A percentile compares a stretch with the other conserved stretches of the same genome.
Conservation (phyloP, 2,888 invertebrate species). For the Drosophila macrothrix region DNA sequence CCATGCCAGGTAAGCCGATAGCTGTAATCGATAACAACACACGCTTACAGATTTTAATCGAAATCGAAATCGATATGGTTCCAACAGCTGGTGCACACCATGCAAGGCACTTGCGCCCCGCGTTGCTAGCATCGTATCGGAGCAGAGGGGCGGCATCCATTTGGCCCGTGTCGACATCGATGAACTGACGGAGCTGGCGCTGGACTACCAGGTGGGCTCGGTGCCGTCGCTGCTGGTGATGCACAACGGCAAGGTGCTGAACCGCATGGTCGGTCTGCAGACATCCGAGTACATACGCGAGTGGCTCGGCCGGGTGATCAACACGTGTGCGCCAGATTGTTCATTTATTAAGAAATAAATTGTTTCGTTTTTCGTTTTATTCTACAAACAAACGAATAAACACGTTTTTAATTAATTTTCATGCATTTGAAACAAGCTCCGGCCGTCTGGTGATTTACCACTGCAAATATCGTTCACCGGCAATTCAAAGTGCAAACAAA, state of each 20-base stretch:
- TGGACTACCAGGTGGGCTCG: slow-evolving; percentile 93
- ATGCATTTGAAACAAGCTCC: slow-evolving; percentile 48
- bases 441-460: slow-evolving; percentile 55
- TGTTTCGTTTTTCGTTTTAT: not conserved
- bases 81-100: slow-evolving; percentile 96
- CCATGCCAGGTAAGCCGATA: slow-evolving; percentile 91
- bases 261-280: slow-evolving; percentile 93
- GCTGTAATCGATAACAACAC: not conserved
- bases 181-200: slow-evolving; percentile 93
- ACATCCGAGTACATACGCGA: slow-evolving; percentile 94
- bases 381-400: slow-evolving; percentile 17
- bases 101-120: slow-evolving; percentile 95
- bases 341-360: slow-evolving; percentile 10
- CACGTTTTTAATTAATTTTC: slow-evolving; percentile 78
- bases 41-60: not conserved
- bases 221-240: slow-evolving; percentile 96
- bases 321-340: slow-evolving; percentile 12
- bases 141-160: slow-evolving; percentile 90
- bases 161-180: slow-evolving; percentile 98
- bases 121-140: slow-evolving; percentile 92
- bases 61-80: not conserved
- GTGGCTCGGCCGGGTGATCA: slow-evolving; percentile 88
- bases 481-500: slow-evolving; percentile 80
- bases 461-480: slow-evolving; percentile 56
- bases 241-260: slow-evolving; percentile 93